These are phyloP conservation scores for Apis laboriosa DNA, from an alignment of 1,140 invertebrate species.

Conservation along the genomic window DNA sequence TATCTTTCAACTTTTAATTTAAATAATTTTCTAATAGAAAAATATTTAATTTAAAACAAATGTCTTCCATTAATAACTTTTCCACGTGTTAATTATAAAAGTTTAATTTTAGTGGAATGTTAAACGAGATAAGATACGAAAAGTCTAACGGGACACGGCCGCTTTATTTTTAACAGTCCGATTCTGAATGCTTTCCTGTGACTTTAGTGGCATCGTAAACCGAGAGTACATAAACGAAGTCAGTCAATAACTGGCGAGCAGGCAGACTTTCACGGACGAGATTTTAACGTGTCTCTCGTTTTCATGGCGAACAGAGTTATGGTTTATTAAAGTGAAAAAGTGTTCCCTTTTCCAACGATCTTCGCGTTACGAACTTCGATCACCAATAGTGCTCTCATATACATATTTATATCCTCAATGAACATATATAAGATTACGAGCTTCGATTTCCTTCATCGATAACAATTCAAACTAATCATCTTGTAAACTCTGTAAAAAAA, in stretches of 20 bases:
- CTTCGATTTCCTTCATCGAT: background rate
- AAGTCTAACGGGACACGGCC: conserved; percentile 6
- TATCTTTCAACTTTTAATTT: no score
- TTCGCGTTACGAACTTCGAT: conserved; percentile 2
- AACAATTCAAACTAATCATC: no score
- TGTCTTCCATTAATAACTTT: background rate
- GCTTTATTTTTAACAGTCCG: conserved; percentile 71
- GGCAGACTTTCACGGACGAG: conserved; percentile 54
- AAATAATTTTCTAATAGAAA: no score
- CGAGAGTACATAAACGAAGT: conserved; percentile 78
- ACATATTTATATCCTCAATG: background rate
- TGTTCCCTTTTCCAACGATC: conserved; percentile 50
- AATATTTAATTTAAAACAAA: background rate
- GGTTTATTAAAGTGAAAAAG: conserved; percentile 77
- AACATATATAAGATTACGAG: background rate
- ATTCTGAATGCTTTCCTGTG: conserved; percentile 56
- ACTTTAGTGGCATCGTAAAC: conserved; percentile 78
- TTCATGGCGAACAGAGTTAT: conserved; percentile 75
- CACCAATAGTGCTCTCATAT: no score
- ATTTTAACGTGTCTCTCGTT: conserved; percentile 71
- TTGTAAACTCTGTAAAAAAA: no score
- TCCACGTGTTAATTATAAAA: background rate
- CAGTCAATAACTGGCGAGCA: conserved; percentile 75
- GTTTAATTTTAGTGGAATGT: background rate
- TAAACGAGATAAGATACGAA: conserved; percentile 24